Conservation (phyloP, 2,113 vertebrate species). For the Nerophis lumbriciformis region DNA sequence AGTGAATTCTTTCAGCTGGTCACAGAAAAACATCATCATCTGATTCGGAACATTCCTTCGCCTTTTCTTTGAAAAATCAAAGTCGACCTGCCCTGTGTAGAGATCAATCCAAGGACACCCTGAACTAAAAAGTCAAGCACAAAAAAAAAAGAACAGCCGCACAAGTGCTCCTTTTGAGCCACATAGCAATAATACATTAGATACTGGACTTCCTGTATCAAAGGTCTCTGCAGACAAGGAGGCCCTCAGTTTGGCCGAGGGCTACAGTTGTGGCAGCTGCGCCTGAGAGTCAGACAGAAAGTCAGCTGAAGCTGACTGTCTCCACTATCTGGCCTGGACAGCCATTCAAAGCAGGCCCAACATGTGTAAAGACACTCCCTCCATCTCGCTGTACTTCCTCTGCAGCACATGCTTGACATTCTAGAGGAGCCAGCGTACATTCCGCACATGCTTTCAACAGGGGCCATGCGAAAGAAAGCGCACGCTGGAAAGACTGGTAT, state of each 20-base stretch:
- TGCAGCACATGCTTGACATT: conserved; percentile 63
- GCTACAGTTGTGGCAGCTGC: conserved; percentile 58
- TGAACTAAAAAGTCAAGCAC: background rate
- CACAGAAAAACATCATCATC: conserved; percentile 41
- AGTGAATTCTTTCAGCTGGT: conserved; percentile 47
- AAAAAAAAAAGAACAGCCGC: background rate
- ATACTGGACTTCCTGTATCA: conserved; percentile 49
- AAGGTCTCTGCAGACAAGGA: conserved; percentile 40
- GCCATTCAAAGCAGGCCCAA: conserved; percentile 45
- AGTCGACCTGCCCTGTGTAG: conserved; percentile 45
- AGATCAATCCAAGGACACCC: conserved; percentile 9
- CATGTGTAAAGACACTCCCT: conserved; percentile 30
- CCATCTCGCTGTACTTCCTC: conserved; percentile 31
- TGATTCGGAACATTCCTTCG: conserved; percentile 20
- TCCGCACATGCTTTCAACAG: conserved; percentile 53
- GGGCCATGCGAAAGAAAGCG: conserved; percentile 17
- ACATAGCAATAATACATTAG: conserved; percentile 19
- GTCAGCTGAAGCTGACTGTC: conserved; percentile 52
- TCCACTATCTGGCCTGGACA: conserved; percentile 24
- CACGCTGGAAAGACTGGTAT: background rate
- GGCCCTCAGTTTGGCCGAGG: conserved; percentile 39
- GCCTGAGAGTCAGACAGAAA: conserved; percentile 39
- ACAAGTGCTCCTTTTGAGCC: conserved; percentile 10
- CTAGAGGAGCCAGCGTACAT: conserved; percentile 64
- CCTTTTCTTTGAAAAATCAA: conserved; percentile 23